Base-by-base conservation (phyloP, 2,113 vertebrate species). In the Oxyura jamaicensis region DNA sequence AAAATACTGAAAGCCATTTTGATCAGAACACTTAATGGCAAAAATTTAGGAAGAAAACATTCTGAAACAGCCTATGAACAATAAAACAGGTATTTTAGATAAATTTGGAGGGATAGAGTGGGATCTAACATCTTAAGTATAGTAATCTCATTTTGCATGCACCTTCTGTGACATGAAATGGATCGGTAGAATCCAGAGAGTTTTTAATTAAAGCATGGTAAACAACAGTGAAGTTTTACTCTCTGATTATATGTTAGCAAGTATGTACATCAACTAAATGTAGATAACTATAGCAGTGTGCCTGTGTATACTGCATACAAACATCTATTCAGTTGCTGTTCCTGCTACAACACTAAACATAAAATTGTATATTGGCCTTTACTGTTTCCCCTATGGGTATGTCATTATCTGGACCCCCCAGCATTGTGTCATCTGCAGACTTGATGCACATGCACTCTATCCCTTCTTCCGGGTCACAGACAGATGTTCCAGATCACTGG, bases 1-100 rank as follows among this genome's bases (percentile, higher is more conserved):
- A 96, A 96, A 94, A 92, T 85, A 56, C 20, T 96, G 67, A 96
- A 91, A 95, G 53, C 63, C 85, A 90, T 78, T 68, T 17, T 46
- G 50, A 63, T 95, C 74, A 93, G 39, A 75, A 36, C 33, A 36
- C 65, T 62, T 85, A 13, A 41, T 2, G 25, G 9, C 1, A 53
- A 85, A 41, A 29, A 2, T 4, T 31, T 66, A 52, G 62, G 36
- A 76, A 76, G 2, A 3, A 46, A 77, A 86, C 31, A 17, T 29
- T 68, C 9, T 68, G 53, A 68, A 83, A 73, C 2, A 89, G 26
- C 3, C 4, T 28, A 33, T 22, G 53, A 86, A 35, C 1, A 4
- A 28, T 39, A 67, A 62, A 88, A 21, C 6, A 65, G 42, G 69
- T 59, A 23, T 10, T 55, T 81, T 29, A 13, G 3, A 36, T 21